Conservation (phyloP, 2,888 invertebrate species). For the Cataglyphis rosenhaueri region DNA sequence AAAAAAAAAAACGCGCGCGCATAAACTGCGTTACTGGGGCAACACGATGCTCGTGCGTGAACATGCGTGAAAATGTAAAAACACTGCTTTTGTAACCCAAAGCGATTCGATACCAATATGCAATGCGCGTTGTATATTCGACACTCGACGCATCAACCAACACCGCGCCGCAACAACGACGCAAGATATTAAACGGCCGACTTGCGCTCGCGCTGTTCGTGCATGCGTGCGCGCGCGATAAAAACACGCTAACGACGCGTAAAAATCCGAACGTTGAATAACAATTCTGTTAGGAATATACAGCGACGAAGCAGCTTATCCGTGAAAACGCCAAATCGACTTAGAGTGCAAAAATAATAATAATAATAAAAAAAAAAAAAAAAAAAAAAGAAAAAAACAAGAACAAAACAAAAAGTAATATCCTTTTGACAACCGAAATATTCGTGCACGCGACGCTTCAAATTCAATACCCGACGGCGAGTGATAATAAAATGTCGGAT, state of each 20-base stretch:
- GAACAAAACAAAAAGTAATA: neutral
- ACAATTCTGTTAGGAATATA: constrained; percentile 31
- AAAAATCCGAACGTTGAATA: constrained; percentile 44
- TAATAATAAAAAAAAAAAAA: neutral
- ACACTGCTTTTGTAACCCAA: constrained; percentile 48
- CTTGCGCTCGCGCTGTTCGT: constrained; percentile 20
- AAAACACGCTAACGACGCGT: constrained; percentile 50
- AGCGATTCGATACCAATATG: constrained; percentile 43
- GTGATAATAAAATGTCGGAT: neutral
- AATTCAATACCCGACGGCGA: neutral
- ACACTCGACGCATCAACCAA: constrained; percentile 45
- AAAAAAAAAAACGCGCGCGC: neutral
- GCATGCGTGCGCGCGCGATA: constrained; percentile 1
- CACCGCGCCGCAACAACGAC: constrained; percentile 30
- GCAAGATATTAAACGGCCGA: constrained; percentile 47
- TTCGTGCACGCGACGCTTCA: neutral
- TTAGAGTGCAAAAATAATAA: constrained; percentile 4
- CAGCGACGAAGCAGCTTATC: constrained; percentile 9
- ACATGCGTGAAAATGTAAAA: constrained; percentile 51
- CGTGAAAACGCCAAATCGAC: constrained; percentile 39
- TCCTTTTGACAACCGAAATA: neutral
- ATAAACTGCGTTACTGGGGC: constrained; percentile 40
- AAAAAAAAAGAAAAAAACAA: neutral
- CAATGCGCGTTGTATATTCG: constrained; percentile 43
- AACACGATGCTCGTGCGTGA: constrained; percentile 25